Percentiles rank a stretch among this genome's conserved stretches.
These are phyloP conservation scores for Leucophenga montana DNA, from an alignment of 2,888 invertebrate genomes.

Conservation along the genomic window DNA sequence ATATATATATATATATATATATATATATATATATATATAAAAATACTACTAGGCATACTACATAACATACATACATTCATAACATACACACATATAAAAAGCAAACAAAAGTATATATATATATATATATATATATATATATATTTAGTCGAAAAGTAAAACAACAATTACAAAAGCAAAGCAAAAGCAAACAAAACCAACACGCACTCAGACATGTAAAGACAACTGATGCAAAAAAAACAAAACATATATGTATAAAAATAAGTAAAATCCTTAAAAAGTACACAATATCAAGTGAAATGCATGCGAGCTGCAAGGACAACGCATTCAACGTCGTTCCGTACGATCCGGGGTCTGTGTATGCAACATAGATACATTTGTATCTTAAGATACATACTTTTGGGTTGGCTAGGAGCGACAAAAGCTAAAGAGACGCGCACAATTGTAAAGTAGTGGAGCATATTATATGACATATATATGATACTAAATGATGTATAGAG, in stretches of 20 bases:
- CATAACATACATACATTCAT: neutral
- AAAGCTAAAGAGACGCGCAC: too few species aligned
- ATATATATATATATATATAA: neutral
- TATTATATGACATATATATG: too few species aligned
- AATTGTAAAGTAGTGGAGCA: too few species aligned
- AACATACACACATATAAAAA: neutral
- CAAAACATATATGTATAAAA: too few species aligned
- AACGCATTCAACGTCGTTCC: neutral
- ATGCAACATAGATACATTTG: too few species aligned
- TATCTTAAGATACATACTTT: too few species aligned
- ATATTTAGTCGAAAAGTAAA: neutral
- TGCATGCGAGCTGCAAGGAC: conserved; percentile 5
- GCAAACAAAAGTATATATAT: neutral
- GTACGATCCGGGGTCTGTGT: too few species aligned
- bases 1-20: neutral
- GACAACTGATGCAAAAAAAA: conserved; percentile 1
- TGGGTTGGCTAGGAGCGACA: too few species aligned
- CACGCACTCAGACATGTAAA: conserved; percentile 19
- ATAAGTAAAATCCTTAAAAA: neutral
- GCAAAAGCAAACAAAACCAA: neutral
- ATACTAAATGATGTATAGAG: too few species aligned
- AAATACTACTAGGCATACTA: conserved; percentile 13
- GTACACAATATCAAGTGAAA: conserved; percentile 10
- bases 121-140: too few species aligned
- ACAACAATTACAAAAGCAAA: conserved; percentile 9